Evolutionary conservation across 2,888 invertebrate species (phyloP).

Genomic region (Stomorhina lunata): DNA sequence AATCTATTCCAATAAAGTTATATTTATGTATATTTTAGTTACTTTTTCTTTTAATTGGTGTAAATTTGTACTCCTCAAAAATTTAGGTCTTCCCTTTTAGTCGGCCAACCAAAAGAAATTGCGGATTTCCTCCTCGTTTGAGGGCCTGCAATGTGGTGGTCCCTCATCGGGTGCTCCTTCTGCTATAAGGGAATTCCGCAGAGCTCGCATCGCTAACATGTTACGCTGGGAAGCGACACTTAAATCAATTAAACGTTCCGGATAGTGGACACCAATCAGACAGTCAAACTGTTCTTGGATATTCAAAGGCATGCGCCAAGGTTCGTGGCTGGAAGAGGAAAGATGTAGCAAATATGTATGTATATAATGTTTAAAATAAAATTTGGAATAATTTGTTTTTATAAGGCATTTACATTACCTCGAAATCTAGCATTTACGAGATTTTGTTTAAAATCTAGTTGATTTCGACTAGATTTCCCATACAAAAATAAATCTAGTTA

Average conservation of each 20-base stretch:
- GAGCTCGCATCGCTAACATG: slow-evolving; percentile 80
- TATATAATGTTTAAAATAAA: not conserved
- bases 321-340: slow-evolving; percentile 81
- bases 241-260: slow-evolving; percentile 85
- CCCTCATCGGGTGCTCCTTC: slow-evolving; percentile 78
- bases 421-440: too few relatives aligned
- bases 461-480: too few relatives aligned
- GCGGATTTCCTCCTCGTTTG: slow-evolving; percentile 84
- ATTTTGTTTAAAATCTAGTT: too few relatives aligned
- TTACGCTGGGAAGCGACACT: slow-evolving; percentile 81
- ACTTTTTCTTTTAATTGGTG: too few relatives aligned
- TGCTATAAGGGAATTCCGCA: slow-evolving; percentile 76
- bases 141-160: slow-evolving; percentile 85
- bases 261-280: slow-evolving; percentile 85
- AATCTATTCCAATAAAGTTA: too few relatives aligned
- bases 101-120: slow-evolving; percentile 79
- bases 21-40: too few relatives aligned
- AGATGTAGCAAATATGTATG: not conserved
- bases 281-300: slow-evolving; percentile 84
- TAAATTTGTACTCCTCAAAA: too few relatives aligned
- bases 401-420: too few relatives aligned
- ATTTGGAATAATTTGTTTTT: too few relatives aligned
- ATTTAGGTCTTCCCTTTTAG: slow-evolving; percentile 55
- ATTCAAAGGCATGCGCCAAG: slow-evolving; percentile 85
- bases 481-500: too few relatives aligned